Percentiles rank a stretch among this genome's conserved stretches.
Conservation (phyloP, 2,113 vertebrate species). For the Gadus macrocephalus region DNA sequence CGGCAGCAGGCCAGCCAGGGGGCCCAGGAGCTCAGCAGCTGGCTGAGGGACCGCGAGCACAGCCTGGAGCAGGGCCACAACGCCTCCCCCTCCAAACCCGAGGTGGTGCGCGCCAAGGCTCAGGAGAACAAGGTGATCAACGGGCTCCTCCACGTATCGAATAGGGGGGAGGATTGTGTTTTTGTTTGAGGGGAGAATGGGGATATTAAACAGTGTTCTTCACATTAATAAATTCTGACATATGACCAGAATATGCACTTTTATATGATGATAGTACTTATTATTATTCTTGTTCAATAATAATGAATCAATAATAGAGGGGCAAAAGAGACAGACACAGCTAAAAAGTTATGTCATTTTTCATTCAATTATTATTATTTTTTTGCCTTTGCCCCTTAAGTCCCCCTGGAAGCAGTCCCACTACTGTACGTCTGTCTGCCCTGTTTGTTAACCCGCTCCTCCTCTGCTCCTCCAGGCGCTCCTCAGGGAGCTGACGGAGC, state of each 20-base stretch:
- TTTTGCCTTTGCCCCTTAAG: no score
- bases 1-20: constrained; percentile 77
- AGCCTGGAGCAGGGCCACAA: constrained; percentile 69
- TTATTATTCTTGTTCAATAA: no score
- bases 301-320: no score
- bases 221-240: neutral
- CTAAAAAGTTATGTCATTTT: no score
- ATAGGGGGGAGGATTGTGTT: neutral
- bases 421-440: no score
- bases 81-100: constrained; percentile 82
- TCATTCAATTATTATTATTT: no score
- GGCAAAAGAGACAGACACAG: no score
- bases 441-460: neutral
- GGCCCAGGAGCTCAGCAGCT: constrained; percentile 71
- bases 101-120: constrained; percentile 83
- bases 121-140: constrained; percentile 90
- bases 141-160: neutral
- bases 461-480: constrained; percentile 75
- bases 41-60: constrained; percentile 83
- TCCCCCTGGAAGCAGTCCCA: no score
- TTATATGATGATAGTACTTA: no score
- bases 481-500: constrained; percentile 84
- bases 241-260: no score
- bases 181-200: neutral
- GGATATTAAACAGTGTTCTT: neutral